Conservation (phyloP, 2,113 vertebrate genomes). For the Apteryx owenii region DNA sequence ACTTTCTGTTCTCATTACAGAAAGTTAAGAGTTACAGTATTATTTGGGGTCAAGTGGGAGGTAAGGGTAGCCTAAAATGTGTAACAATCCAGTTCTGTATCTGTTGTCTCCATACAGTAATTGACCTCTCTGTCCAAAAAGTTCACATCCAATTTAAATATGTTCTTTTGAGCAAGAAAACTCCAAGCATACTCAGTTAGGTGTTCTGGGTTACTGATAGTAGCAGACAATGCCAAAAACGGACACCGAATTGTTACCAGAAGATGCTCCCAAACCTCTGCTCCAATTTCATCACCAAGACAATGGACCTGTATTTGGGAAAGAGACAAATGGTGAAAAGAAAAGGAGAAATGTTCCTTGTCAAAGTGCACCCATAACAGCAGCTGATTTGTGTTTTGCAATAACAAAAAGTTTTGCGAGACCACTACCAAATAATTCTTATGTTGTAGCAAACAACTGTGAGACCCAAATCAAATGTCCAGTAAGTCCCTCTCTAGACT, state of each 20-base stretch:
- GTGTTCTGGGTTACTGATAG: slow-evolving; percentile 76
- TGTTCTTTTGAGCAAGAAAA: background rate
- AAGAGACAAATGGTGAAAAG: background rate
- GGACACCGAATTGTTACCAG: slow-evolving; percentile 78
- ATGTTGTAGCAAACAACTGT: background rate
- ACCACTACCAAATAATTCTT: background rate
- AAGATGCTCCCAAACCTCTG: slow-evolving; percentile 80
- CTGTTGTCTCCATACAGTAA: background rate
- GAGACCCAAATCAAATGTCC: background rate
- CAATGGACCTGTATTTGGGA: slow-evolving; percentile 59
- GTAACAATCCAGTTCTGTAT: background rate
- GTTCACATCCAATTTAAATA: background rate
- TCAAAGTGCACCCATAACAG: background rate
- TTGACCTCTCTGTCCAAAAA: background rate
- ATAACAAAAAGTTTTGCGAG: background rate
- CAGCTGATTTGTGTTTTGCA: background rate
- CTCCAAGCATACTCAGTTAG: slow-evolving; percentile 68
- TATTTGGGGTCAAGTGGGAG: background rate
- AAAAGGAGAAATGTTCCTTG: background rate
- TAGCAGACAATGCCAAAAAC: slow-evolving; percentile 80
- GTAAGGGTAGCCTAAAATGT: background rate
- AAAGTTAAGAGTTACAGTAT: background rate
- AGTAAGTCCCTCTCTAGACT: background rate
- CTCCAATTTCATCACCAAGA: slow-evolving; percentile 76
- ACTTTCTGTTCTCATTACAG: background rate